Evolutionary conservation across 1,140 invertebrate species (phyloP).

Genomic region (Drosophila orena): DNA sequence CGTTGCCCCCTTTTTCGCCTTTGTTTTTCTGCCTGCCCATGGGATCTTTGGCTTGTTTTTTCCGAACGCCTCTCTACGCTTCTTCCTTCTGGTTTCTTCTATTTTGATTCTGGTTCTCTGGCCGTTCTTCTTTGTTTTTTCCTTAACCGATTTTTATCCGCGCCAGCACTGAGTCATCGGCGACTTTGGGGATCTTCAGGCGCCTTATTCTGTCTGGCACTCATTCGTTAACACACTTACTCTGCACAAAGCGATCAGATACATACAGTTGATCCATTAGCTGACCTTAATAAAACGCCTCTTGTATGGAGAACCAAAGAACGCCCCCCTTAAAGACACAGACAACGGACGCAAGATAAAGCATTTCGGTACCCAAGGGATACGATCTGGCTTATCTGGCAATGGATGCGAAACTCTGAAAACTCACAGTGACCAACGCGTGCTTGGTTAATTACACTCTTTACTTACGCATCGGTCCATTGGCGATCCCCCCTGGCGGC

Average conservation of each 20-base stretch:
- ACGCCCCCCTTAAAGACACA: conserved; percentile 62
- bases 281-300: conserved; percentile 17
- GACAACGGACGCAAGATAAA: conserved; percentile 8
- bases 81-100: conserved; percentile 49
- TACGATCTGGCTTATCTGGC: conserved; percentile 22
- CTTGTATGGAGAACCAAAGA: conserved; percentile 33
- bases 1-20: conserved; percentile 9
- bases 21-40: conserved; percentile 24
- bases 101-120: conserved; percentile 73
- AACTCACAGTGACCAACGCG: conserved; percentile 17
- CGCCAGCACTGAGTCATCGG: conserved; percentile 58
- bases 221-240: conserved; percentile 25
- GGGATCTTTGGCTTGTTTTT: conserved; percentile 25
- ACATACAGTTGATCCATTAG: conserved; percentile 19
- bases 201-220: conserved; percentile 25
- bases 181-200: conserved; percentile 38
- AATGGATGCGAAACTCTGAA: not conserved
- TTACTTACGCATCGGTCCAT: conserved; percentile 57
- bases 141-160: conserved; percentile 1
- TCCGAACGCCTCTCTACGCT: conserved; percentile 11
- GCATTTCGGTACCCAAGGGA: conserved; percentile 5
- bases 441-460: conserved; percentile 48
- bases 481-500: conserved; percentile 39
- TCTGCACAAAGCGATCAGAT: conserved; percentile 1
- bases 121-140: conserved; percentile 5